Evolutionary conservation across 2,797 vertebrate genomes (phyloP).

Genomic region (Hypotaenidia okinawae): DNA sequence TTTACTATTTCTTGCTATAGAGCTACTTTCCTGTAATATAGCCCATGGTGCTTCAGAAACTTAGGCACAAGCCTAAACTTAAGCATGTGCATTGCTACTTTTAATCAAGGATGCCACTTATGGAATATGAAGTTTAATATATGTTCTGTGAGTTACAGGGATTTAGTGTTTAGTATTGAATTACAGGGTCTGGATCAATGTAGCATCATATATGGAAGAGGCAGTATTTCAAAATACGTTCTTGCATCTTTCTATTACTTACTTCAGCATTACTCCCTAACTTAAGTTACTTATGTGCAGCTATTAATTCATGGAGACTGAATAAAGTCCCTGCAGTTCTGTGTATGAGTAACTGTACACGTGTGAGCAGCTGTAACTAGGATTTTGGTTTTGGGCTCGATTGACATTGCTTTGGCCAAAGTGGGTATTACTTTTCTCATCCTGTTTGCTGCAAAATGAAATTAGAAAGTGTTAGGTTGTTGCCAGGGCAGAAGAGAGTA

Average conservation of each 20-base stretch:
- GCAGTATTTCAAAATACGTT: neutral
- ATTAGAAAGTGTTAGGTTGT: constrained; percentile 7
- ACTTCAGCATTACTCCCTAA: neutral
- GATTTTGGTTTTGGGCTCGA: neutral
- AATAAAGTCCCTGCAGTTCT: neutral
- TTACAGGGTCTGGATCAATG: neutral
- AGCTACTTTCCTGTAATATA: neutral
- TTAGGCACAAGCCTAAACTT: neutral
- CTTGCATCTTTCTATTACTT: neutral
- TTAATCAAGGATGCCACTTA: neutral
- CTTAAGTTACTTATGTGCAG: neutral
- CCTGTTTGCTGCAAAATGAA: constrained; percentile 26
- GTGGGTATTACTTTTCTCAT: constrained; percentile 1
- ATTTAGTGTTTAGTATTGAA: neutral
- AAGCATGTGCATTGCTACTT: neutral
- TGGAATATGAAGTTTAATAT: neutral
- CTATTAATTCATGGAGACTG: neutral
- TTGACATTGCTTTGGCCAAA: neutral
- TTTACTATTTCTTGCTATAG: neutral
- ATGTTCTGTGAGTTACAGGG: neutral
- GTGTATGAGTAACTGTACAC: neutral
- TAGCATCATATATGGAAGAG: neutral
- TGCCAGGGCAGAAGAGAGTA: neutral
- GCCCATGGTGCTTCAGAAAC: neutral
- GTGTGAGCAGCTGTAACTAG: neutral